phyloP scores from a whole-genome alignment of 2,888 invertebrate genomes.

The Oligia fasciuncula region DNA sequence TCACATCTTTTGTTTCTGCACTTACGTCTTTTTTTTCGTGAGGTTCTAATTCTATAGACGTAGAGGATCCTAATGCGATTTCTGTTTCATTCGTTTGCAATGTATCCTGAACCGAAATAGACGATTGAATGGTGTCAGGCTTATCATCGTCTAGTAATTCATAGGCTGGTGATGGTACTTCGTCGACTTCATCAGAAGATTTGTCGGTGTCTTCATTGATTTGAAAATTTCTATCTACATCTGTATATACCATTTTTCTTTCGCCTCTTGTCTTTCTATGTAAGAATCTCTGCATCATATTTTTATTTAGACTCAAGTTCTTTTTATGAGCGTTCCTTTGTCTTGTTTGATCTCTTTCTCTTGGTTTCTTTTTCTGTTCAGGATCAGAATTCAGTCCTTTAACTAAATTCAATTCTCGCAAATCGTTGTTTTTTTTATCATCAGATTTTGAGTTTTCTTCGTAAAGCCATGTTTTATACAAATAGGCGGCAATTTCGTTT shows the following conservation, averaged over 20 bases:
- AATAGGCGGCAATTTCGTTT: slow-evolving; percentile 83
- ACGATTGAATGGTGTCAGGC: slow-evolving; percentile 12
- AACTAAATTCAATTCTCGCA: slow-evolving; percentile 72
- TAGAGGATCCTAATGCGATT: slow-evolving; percentile 26
- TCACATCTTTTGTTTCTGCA: background rate
- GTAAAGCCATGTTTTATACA: slow-evolving; percentile 87
- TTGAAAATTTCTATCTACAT: slow-evolving; percentile 11
- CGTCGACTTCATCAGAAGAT: slow-evolving; percentile 30
- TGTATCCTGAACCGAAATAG: background rate
- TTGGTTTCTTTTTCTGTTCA: slow-evolving; percentile 40
- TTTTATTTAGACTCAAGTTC: slow-evolving; percentile 51
- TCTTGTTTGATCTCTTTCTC: slow-evolving; percentile 33
- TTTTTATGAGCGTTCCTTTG: slow-evolving; percentile 40
- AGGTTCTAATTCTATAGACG: background rate
- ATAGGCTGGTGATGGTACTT: slow-evolving; percentile 39
- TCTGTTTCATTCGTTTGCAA: slow-evolving; percentile 27
- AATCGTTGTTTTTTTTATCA: slow-evolving; percentile 72
- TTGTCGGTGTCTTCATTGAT: slow-evolving; percentile 6
- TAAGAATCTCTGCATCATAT: slow-evolving; percentile 52
- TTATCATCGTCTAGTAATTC: slow-evolving; percentile 24
- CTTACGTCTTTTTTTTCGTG: background rate
- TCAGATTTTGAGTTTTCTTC: slow-evolving; percentile 81
- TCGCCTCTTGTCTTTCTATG: slow-evolving; percentile 48
- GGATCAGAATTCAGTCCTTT: slow-evolving; percentile 69
- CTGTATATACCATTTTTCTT: slow-evolving; percentile 28